phyloP scores from a whole-genome alignment of 2,888 invertebrate species.

The Microdon myrmicae region DNA sequence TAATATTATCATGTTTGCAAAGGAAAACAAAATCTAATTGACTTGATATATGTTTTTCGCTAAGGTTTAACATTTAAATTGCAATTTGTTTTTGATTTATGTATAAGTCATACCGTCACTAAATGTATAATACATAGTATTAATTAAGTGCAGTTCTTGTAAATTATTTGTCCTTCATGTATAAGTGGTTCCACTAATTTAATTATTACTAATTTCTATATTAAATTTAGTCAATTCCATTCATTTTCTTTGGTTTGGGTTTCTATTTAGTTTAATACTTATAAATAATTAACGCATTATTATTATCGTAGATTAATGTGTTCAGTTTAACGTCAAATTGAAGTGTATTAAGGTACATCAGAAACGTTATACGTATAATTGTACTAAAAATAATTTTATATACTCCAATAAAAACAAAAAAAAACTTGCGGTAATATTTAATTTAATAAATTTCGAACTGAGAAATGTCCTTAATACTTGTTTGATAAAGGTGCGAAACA shows the following conservation, averaged over 20 bases:
- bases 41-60: conserved; percentile 36
- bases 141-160: conserved; percentile 28
- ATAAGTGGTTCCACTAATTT: conserved; percentile 32
- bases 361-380: conserved; percentile 1
- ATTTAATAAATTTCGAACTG: no score
- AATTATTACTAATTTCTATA: conserved; percentile 15
- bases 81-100: conserved; percentile 27
- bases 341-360: conserved; percentile 7
- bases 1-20: no score
- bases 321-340: conserved; percentile 11
- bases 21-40: no score
- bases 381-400: conserved; percentile 16
- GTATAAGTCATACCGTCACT: conserved; percentile 37
- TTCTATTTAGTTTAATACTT: conserved; percentile 22
- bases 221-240: conserved; percentile 44
- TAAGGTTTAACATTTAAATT: conserved; percentile 27
- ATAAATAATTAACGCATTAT: no score
- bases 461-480: no score
- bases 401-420: no score
- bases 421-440: no score
- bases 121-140: conserved; percentile 46
- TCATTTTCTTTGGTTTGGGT: conserved; percentile 25
- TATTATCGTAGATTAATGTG: no score
- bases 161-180: conserved; percentile 34
- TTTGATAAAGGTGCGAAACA: no score